Evolutionary conservation across 1,140 invertebrate genomes (phyloP).

Genomic region (Diplogasteroides magnus): DNA sequence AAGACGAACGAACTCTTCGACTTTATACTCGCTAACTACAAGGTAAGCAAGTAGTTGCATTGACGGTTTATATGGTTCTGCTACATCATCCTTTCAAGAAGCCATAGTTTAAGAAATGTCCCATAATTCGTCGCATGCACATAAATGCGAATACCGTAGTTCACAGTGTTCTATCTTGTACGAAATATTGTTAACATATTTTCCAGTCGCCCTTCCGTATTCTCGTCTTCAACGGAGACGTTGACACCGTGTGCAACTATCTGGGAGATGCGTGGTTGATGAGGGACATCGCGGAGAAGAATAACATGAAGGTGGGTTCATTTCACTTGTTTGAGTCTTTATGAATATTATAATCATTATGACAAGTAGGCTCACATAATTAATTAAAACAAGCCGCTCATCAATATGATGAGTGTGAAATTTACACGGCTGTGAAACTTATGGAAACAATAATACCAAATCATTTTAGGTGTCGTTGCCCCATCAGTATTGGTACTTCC

Average conservation of each 20-base stretch:
- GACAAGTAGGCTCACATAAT: too few relatives aligned
- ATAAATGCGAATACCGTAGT: too few relatives aligned
- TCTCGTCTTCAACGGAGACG: slow-evolving; percentile 62
- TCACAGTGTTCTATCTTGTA: too few relatives aligned
- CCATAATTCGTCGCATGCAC: too few relatives aligned
- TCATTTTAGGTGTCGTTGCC: not conserved
- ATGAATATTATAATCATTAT: too few relatives aligned
- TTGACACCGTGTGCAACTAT: slow-evolving; percentile 62
- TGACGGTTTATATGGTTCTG: too few relatives aligned
- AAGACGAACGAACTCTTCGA: slow-evolving; percentile 20
- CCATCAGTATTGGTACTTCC: slow-evolving; percentile 17
- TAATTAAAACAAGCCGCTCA: too few relatives aligned
- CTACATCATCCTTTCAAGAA: not conserved
- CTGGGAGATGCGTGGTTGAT: slow-evolving; percentile 62
- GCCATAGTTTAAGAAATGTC: too few relatives aligned
- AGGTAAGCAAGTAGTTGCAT: not conserved
- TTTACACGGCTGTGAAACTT: not conserved
- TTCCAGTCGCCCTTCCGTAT: slow-evolving; percentile 26
- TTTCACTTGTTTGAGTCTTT: too few relatives aligned
- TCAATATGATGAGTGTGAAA: too few relatives aligned
- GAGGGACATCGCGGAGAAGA: slow-evolving; percentile 9
- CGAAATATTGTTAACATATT: too few relatives aligned
- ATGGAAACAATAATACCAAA: not conserved
- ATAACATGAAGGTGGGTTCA: slow-evolving; percentile 12
- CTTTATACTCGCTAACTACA: slow-evolving; percentile 17